Evolutionary conservation across 2,888 invertebrate species (phyloP).

Genomic region (Caenorhabditis wallacei): DNA sequence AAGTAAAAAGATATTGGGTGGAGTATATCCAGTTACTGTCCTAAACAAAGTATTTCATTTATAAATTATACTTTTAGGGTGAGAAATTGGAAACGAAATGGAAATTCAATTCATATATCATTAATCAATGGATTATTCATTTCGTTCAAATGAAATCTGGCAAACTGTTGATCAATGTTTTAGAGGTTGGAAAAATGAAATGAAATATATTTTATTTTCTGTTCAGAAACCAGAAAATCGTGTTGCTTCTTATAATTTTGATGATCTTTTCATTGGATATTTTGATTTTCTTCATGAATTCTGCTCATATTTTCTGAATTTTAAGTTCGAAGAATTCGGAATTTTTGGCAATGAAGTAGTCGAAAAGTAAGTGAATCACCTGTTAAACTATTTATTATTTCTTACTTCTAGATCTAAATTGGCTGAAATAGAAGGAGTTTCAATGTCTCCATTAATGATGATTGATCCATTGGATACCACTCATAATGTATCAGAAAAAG

Average conservation of each 20-base stretch:
- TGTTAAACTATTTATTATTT: neutral
- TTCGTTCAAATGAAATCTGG: conserved; percentile 44
- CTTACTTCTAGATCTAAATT: conserved; percentile 27
- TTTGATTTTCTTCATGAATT: neutral
- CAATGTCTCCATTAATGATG: conserved; percentile 40
- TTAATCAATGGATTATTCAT: conserved; percentile 59
- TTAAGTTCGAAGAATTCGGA: conserved; percentile 5
- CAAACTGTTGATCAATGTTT: neutral
- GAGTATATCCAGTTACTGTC: conserved; percentile 31
- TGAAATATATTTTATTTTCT: neutral
- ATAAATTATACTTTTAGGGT: conserved; percentile 13
- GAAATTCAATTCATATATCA: conserved; percentile 57
- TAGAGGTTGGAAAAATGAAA: conserved; percentile 7
- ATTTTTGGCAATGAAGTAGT: neutral
- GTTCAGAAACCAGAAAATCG: conserved; percentile 14
- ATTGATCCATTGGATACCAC: conserved; percentile 70
- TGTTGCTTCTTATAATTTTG: conserved; percentile 1
- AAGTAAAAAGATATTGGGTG: conserved; percentile 29
- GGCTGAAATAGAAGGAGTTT: neutral
- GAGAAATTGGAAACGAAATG: conserved; percentile 33
- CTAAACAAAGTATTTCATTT: too few relatives aligned
- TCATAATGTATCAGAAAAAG: conserved; percentile 68
- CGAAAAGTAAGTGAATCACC: conserved; percentile 3
- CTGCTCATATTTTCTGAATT: conserved; percentile 1
- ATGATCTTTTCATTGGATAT: neutral